These are phyloP conservation scores for Drosophila repleta DNA, from an alignment of 1,140 invertebrate genomes.

Conservation along the genomic window DNA sequence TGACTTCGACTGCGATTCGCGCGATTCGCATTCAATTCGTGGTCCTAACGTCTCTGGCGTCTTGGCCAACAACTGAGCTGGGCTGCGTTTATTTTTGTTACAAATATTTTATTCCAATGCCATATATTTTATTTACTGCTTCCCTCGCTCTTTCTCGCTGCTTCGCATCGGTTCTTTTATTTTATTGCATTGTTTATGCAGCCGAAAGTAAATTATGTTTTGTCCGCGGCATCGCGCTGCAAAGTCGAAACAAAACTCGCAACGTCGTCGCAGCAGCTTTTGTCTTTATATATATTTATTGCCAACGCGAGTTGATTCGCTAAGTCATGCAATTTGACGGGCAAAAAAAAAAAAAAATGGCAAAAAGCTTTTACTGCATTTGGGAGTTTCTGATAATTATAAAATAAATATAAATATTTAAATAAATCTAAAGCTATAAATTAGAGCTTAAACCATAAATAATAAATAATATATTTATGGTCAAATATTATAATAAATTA, in stretches of 20 bases:
- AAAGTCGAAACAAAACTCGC: conserved; percentile 44
- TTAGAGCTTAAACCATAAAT: too few species aligned
- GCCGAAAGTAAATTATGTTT: conserved; percentile 81
- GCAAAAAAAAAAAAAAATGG: too few species aligned
- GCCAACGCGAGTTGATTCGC: conserved; percentile 5
- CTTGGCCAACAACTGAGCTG: neutral
- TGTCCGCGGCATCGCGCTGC: conserved; percentile 45
- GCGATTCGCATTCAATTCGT: conserved; percentile 10
- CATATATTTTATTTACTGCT: conserved; percentile 76
- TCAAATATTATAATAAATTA: too few species aligned
- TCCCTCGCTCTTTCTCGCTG: conserved; percentile 10
- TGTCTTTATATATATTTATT: conserved; percentile 28
- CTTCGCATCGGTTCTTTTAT: conserved; percentile 68
- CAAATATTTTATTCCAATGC: conserved; percentile 82
- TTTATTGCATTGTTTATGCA: conserved; percentile 82
- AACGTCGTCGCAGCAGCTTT: conserved; percentile 40
- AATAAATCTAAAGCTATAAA: too few species aligned
- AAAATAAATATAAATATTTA: too few species aligned
- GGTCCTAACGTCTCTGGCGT: conserved; percentile 28
- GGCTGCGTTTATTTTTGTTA: conserved; percentile 76
- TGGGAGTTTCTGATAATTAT: too few species aligned
- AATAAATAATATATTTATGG: too few species aligned
- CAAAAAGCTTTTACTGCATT: too few species aligned
- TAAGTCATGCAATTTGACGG: neutral
- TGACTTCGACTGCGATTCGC: conserved; percentile 2